Conservation (phyloP, 2,888 invertebrate species). For the Tinea semifulvella region DNA sequence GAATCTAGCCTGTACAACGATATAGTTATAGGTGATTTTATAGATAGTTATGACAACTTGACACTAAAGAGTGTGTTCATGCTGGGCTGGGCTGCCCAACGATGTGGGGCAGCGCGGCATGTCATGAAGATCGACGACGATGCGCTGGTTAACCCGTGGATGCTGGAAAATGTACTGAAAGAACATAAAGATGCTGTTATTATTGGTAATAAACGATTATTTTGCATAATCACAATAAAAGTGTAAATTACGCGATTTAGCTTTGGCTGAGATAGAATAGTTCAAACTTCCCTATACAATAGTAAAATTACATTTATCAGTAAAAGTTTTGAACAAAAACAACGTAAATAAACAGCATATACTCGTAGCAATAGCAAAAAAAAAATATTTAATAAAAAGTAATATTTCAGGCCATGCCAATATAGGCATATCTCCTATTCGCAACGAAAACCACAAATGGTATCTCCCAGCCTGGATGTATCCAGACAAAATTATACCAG, state of each 20-base stretch:
- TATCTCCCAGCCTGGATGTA: not conserved
- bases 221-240: no score
- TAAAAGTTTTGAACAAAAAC: no score
- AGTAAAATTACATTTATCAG: no score
- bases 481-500: not conserved
- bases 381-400: no score
- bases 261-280: no score
- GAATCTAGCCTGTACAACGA: not conserved
- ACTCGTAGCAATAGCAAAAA: no score
- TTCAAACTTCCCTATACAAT: no score
- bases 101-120: not conserved
- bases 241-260: no score
- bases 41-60: slow-evolving; percentile 3
- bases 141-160: not conserved
- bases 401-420: not conserved
- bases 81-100: not conserved
- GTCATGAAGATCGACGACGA: not conserved
- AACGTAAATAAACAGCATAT: no score
- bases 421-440: not conserved
- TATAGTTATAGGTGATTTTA: not conserved
- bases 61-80: not conserved
- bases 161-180: not conserved
- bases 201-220: no score
- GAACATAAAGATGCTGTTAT: not conserved
- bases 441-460: not conserved